phyloP scores from a whole-genome alignment of 2,797 vertebrate species.

The Otus scops region DNA sequence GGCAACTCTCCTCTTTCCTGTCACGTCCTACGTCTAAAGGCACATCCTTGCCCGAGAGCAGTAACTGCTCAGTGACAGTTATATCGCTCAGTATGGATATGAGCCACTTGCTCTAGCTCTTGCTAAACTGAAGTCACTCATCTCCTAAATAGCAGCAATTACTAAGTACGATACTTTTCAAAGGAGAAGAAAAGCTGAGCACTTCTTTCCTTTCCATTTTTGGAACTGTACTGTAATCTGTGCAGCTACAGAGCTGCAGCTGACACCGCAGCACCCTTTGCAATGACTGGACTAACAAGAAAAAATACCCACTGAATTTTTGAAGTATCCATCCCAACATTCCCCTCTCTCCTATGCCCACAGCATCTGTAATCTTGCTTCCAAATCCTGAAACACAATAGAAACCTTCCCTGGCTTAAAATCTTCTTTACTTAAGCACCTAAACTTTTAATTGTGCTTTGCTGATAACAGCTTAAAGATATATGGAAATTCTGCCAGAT shows the following conservation, averaged over 20 bases:
- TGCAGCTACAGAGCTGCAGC: slow-evolving; percentile 17
- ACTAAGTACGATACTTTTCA: slow-evolving; percentile 24
- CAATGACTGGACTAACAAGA: not conserved
- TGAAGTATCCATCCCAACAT: not conserved
- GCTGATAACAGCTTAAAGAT: not conserved
- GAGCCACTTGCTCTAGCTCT: not conserved
- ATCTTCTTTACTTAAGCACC: not conserved
- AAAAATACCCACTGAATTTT: slow-evolving; percentile 8
- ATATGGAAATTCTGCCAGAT: not conserved
- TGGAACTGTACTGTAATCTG: slow-evolving; percentile 20
- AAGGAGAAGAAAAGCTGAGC: slow-evolving; percentile 29
- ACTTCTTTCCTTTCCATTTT: slow-evolving; percentile 51
- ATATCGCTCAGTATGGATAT: not conserved
- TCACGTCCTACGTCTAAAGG: not conserved
- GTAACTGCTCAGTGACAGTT: not conserved
- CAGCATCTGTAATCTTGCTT: not conserved
- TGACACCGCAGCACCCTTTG: slow-evolving; percentile 1
- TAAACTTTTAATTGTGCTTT: not conserved
- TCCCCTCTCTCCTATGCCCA: not conserved
- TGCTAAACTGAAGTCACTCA: not conserved
- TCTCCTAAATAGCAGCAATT: slow-evolving; percentile 26
- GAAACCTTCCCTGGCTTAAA: not conserved
- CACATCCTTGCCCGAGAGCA: not conserved
- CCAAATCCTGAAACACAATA: not conserved
- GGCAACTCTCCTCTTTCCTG: not conserved